phyloP scores from a whole-genome alignment of 2,888 invertebrate species.

The Eupsilia transversa region DNA sequence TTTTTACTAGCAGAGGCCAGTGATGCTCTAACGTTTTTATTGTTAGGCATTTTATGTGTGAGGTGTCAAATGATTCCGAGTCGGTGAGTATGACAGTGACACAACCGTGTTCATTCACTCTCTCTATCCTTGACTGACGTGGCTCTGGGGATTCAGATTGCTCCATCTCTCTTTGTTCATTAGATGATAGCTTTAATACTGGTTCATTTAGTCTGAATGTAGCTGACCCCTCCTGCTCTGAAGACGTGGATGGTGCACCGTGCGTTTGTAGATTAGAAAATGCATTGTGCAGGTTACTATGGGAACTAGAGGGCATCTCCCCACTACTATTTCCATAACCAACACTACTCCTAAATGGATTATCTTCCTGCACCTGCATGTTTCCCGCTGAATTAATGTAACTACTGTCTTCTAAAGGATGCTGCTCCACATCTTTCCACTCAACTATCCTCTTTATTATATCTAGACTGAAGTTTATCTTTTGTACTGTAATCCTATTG shows the following conservation, averaged over 20 bases:
- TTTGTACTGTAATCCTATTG: conserved; percentile 92
- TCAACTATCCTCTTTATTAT: conserved; percentile 96
- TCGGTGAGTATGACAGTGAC: conserved; percentile 92
- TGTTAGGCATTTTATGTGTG: conserved; percentile 95
- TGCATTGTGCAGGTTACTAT: conserved; percentile 84
- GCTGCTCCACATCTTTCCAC: conserved; percentile 95
- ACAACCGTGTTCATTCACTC: conserved; percentile 89
- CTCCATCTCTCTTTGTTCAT: conserved; percentile 77
- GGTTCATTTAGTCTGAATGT: conserved; percentile 85
- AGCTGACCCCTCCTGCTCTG: conserved; percentile 72
- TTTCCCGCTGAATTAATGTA: conserved; percentile 82
- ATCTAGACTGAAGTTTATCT: conserved; percentile 96
- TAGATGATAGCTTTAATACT: conserved; percentile 81
- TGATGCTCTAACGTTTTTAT: conserved; percentile 96
- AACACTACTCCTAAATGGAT: conserved; percentile 84
- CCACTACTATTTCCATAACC: conserved; percentile 77
- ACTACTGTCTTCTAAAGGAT: conserved; percentile 94
- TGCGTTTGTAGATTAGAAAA: conserved; percentile 88
- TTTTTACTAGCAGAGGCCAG: conserved; percentile 95
- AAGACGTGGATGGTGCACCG: conserved; percentile 82
- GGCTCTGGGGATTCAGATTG: conserved; percentile 80
- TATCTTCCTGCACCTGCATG: conserved; percentile 85
- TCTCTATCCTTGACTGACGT: conserved; percentile 82
- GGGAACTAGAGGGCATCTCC: conserved; percentile 79
- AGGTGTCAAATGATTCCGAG: conserved; percentile 96